These are phyloP conservation scores for Alitta virens DNA, from an alignment of 2,888 invertebrate species.

Conservation along the genomic window DNA sequence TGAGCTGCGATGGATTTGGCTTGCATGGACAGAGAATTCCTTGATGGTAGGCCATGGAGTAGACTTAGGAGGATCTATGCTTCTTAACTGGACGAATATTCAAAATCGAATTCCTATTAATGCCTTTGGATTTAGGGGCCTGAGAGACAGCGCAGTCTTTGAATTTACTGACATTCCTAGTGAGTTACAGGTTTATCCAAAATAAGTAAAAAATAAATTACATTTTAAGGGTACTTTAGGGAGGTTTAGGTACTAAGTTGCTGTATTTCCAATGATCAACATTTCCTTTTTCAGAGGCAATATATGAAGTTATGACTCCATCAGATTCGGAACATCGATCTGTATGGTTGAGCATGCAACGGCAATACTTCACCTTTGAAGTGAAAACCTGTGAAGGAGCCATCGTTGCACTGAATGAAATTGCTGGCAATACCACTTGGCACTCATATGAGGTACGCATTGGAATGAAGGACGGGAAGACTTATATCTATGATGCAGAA, in stretches of 20 bases:
- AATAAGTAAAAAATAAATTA: no score
- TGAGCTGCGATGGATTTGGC: background rate
- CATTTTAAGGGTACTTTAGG: no score
- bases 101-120: no score
- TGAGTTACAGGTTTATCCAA: no score
- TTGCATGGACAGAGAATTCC: background rate
- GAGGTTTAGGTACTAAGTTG: no score
- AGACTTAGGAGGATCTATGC: background rate
- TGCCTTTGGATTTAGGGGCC: no score
- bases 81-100: background rate
- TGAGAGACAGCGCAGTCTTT: no score
- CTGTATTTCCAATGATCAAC: no score
- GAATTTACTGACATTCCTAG: no score
- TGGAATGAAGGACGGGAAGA: no score
- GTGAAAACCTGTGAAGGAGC: background rate
- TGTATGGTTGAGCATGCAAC: background rate
- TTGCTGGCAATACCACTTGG: background rate
- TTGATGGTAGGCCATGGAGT: background rate
- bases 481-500: no score
- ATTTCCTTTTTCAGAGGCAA: background rate
- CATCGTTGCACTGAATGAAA: background rate
- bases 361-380: background rate
- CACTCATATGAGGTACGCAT: background rate
- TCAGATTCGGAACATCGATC: background rate
- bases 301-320: background rate